Conservation (phyloP, 2,113 vertebrate species). For the Anser cygnoides region DNA sequence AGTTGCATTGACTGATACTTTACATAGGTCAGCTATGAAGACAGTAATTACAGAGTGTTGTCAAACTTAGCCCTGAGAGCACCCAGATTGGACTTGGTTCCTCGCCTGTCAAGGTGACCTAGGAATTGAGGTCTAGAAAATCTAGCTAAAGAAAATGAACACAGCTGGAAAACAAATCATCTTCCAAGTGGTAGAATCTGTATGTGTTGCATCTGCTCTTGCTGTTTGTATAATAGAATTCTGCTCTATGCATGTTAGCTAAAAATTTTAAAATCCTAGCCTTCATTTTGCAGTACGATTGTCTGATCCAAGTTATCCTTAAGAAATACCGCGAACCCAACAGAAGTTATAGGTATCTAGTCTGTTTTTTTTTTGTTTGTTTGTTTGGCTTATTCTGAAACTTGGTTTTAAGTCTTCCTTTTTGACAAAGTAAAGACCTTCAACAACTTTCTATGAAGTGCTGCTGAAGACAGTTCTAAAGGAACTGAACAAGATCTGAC, state of each 20-base stretch:
- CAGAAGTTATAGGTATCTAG: background rate
- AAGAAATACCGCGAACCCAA: background rate
- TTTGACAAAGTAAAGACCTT: background rate
- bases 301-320: background rate
- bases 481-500: background rate
- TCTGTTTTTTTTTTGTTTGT: too few relatives aligned
- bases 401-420: background rate
- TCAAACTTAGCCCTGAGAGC: background rate
- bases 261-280: background rate
- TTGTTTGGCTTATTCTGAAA: background rate
- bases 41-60: background rate
- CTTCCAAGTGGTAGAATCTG: background rate
- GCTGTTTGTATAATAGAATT: background rate
- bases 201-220: accelerated
- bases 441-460: background rate
- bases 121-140: background rate
- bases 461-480: background rate
- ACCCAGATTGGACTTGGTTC: background rate
- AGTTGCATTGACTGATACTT: background rate
- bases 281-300: background rate
- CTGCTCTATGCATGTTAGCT: background rate
- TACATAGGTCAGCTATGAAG: background rate
- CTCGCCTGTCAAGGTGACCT: background rate
- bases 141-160: background rate
- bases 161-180: background rate